Evolutionary conservation across 2,113 vertebrate species (phyloP).

Genomic region (Passer domesticus): DNA sequence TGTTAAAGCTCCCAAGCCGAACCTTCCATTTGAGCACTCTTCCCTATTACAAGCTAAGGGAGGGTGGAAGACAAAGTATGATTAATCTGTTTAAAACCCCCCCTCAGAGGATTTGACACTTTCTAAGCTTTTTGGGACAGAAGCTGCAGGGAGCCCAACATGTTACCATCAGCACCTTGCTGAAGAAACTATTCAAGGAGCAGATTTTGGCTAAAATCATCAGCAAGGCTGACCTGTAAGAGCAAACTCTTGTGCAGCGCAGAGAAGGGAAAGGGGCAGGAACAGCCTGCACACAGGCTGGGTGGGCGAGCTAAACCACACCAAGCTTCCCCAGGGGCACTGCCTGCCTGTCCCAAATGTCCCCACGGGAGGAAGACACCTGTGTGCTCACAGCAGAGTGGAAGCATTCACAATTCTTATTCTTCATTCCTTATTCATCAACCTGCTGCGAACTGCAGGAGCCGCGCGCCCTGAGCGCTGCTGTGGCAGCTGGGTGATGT

Average conservation of each 20-base stretch:
- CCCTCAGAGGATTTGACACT: neutral
- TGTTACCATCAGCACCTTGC: neutral
- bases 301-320: neutral
- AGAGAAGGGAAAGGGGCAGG: neutral
- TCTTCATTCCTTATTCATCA: neutral
- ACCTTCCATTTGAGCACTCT: neutral
- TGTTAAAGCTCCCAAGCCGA: neutral
- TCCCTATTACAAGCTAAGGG: neutral
- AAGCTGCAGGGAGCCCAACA: neutral
- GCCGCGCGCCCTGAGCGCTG: accelerated
- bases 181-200: neutral
- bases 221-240: neutral
- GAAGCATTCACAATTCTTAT: neutral
- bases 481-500: neutral
- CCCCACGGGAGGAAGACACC: neutral
- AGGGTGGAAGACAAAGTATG: neutral
- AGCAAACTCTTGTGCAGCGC: neutral
- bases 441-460: neutral
- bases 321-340: neutral
- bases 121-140: neutral
- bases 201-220: neutral
- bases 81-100: neutral
- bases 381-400: accelerated
- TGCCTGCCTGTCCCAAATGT: neutral
- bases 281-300: neutral